Evolutionary conservation across 2,797 vertebrate genomes (phyloP).

Genomic region (Netta rufina): DNA sequence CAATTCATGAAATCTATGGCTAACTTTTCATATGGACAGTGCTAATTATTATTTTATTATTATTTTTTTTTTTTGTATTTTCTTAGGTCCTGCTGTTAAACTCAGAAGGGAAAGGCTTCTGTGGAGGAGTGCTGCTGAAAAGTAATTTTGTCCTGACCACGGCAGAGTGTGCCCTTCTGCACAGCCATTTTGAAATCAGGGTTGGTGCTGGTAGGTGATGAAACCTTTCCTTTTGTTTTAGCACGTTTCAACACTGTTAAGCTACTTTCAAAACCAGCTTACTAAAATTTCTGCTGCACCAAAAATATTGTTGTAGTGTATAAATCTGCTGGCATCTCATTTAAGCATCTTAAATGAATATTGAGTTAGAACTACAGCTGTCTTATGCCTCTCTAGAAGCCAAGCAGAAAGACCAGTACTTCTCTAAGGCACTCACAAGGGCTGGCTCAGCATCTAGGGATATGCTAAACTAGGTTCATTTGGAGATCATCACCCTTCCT

Average conservation of each 20-base stretch:
- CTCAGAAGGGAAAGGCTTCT: slow-evolving; percentile 75
- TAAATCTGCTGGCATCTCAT: neutral
- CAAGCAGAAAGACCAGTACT: neutral
- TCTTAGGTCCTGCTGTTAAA: slow-evolving; percentile 83
- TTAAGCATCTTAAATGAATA: neutral
- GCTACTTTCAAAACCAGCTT: neutral
- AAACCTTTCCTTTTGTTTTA: neutral
- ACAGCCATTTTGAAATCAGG: slow-evolving; percentile 37
- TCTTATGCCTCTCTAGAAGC: fast-evolving
- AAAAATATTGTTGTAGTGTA: neutral
- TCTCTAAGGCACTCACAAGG: neutral
- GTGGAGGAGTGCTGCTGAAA: slow-evolving; percentile 85
- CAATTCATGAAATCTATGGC: neutral
- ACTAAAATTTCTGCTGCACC: neutral
- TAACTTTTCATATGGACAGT: neutral
- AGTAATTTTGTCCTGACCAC: slow-evolving; percentile 83
- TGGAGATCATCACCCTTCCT: neutral
- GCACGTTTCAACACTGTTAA: neutral
- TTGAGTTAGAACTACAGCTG: neutral
- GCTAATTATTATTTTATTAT: fast-evolving
- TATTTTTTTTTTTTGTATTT: neutral
- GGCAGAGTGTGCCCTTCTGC: slow-evolving; percentile 79
- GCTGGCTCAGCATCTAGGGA: neutral
- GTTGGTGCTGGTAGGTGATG: slow-evolving; percentile 76
- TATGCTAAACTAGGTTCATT: neutral